Conservation (phyloP, 92 coral and sea anemone species). For the Bergia sp. region DNA sequence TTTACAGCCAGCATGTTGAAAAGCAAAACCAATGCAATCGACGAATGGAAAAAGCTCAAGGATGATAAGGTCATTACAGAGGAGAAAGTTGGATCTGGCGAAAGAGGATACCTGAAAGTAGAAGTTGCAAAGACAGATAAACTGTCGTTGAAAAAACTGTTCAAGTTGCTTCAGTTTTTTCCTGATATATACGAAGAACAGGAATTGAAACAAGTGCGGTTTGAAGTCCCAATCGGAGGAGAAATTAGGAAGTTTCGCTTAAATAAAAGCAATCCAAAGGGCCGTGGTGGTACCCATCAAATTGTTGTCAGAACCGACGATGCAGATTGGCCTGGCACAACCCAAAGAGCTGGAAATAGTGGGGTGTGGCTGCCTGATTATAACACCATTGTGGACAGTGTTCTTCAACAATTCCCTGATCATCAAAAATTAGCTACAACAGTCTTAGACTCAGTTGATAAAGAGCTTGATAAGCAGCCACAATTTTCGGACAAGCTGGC, state of each 20-base stretch:
- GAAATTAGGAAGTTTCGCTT: constrained; percentile 30
- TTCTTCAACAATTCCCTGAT: constrained; percentile 1
- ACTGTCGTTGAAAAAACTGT: constrained; percentile 25
- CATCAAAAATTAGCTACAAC: neutral
- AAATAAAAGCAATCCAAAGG: neutral
- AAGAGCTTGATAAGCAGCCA: constrained; percentile 25
- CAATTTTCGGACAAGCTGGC: neutral
- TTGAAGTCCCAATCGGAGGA: constrained; percentile 53
- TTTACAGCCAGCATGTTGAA: constrained; percentile 43
- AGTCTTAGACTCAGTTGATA: constrained; percentile 19
- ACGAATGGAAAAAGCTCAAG: constrained; percentile 23
- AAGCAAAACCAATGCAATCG: neutral
- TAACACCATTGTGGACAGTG: constrained; percentile 33
- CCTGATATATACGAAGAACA: constrained; percentile 24
- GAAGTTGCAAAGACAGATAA: constrained; percentile 16
- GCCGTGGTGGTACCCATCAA: constrained; percentile 11
- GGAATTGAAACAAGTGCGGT: neutral
- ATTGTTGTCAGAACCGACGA: constrained; percentile 22
- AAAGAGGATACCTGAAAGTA: neutral
- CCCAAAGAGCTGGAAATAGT: neutral
- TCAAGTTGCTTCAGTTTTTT: constrained; percentile 44
- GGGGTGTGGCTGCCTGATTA: constrained; percentile 24
- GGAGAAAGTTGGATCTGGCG: neutral
- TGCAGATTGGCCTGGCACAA: constrained; percentile 37
- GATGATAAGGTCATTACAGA: neutral